Evolutionary conservation across 2,113 vertebrate genomes (phyloP).

Genomic region (Asarcornis scutulata): DNA sequence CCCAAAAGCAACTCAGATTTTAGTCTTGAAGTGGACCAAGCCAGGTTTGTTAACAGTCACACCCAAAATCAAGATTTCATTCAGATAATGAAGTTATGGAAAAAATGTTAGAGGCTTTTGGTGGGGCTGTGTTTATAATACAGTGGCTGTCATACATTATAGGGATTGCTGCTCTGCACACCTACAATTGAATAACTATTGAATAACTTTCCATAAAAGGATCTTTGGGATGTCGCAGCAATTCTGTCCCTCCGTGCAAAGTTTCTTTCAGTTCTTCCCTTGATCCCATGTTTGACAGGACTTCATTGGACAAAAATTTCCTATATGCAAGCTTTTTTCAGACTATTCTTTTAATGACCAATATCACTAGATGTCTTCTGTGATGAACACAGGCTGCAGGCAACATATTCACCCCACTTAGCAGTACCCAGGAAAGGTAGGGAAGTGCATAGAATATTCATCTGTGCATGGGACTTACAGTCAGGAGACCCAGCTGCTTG

Average conservation of each 20-base stretch:
- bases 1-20: not conserved
- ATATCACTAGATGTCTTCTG: not conserved
- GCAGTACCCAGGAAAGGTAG: not conserved
- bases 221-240: not conserved
- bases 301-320: not conserved
- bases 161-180: not conserved
- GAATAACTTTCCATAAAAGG: not conserved
- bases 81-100: not conserved
- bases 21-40: not conserved
- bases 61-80: not conserved
- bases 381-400: not conserved
- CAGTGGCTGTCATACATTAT: not conserved
- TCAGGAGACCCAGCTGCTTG: not conserved
- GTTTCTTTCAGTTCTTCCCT: not conserved
- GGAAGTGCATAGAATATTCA: accelerated
- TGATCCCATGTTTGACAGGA: slow-evolving; percentile 37
- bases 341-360: not conserved
- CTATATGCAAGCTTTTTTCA: not conserved
- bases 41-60: not conserved
- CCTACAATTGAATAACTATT: not conserved
- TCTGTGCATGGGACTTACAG: accelerated
- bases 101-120: not conserved
- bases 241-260: not conserved
- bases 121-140: not conserved
- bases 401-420: not conserved